Conservation (phyloP, 2,113 vertebrate species). For the Callipepla californica region DNA sequence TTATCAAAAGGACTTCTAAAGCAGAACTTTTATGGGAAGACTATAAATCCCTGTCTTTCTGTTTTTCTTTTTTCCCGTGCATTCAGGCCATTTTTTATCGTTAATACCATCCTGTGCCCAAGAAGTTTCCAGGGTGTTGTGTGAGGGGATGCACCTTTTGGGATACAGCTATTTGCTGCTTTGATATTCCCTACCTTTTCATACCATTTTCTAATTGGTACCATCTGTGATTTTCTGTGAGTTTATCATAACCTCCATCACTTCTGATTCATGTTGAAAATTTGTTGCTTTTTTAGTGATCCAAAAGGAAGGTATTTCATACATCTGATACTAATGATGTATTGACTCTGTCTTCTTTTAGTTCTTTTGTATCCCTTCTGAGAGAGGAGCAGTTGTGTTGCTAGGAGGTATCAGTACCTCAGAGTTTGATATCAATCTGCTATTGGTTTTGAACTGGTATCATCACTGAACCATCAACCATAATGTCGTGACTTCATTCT, state of each 20-base stretch:
- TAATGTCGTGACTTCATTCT: neutral
- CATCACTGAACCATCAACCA: neutral
- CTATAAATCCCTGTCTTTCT: fast-evolving
- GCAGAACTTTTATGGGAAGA: neutral
- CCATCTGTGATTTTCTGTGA: neutral
- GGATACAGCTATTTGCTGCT: neutral
- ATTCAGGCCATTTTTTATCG: neutral
- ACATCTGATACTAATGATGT: neutral
- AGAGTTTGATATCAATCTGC: neutral
- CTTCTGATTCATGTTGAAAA: neutral
- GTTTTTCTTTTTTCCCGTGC: too few species aligned
- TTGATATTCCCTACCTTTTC: neutral
- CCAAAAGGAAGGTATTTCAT: neutral
- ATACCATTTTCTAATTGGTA: neutral
- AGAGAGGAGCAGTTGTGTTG: neutral
- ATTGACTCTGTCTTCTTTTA: neutral
- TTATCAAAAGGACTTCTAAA: neutral
- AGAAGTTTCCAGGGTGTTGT: neutral
- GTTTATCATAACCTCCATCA: fast-evolving
- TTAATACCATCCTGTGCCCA: neutral
- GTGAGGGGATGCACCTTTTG: neutral
- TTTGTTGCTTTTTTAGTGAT: neutral
- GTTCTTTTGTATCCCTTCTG: neutral
- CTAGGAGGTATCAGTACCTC: neutral
- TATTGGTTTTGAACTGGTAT: neutral